Percentiles rank a stretch among this genome's conserved stretches.
phyloP scores from a whole-genome alignment of 2,797 vertebrate species.

The Phoeniculus purpureus region DNA sequence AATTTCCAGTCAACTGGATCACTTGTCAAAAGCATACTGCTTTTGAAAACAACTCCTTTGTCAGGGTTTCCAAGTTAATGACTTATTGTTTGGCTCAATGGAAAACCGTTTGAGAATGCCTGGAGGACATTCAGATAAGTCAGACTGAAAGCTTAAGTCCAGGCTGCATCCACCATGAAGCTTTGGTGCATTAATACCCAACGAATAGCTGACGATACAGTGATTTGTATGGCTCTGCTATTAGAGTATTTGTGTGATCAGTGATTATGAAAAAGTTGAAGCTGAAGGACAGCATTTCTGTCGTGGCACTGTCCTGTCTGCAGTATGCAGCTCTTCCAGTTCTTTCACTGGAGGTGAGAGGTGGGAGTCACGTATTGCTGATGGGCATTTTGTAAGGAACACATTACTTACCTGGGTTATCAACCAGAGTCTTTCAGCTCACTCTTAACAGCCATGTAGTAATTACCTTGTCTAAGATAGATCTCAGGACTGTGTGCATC shows the following conservation, averaged over 20 bases:
- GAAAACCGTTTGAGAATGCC: background rate
- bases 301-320: background rate
- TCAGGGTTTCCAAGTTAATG: background rate
- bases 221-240: background rate
- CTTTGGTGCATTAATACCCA: background rate
- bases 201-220: background rate
- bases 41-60: background rate
- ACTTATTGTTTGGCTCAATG: background rate
- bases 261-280: background rate
- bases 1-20: background rate
- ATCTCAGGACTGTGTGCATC: background rate
- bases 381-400: background rate
- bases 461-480: background rate
- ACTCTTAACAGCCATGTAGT: background rate
- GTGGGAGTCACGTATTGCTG: background rate
- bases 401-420: background rate
- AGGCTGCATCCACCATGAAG: background rate
- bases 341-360: background rate
- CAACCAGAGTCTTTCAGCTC: background rate
- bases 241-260: background rate
- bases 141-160: background rate
- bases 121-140: background rate
- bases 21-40: background rate
- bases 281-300: background rate
- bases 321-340: background rate